These are phyloP conservation scores for Empidonax traillii DNA, from an alignment of 2,113 vertebrate genomes.

Conservation along the genomic window DNA sequence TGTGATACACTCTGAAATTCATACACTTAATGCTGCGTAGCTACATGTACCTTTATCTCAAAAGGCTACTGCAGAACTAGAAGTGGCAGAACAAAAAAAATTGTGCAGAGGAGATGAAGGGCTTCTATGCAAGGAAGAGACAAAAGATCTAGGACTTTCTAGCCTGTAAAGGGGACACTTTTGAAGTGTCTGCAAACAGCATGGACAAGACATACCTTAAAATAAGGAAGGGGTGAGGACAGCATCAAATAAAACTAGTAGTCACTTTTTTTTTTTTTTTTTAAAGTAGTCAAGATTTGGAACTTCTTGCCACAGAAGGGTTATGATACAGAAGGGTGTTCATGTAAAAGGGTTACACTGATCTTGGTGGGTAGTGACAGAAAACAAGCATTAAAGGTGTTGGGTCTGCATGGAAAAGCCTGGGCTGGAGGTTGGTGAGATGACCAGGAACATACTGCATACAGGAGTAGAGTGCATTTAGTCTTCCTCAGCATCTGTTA, in stretches of 20 bases:
- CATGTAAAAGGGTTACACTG: neutral
- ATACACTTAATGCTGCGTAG: neutral
- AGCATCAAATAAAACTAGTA: neutral
- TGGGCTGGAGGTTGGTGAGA: neutral
- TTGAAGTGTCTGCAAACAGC: neutral
- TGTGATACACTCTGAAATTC: neutral
- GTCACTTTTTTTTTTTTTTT: neutral
- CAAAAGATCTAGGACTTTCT: neutral
- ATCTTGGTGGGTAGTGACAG: neutral
- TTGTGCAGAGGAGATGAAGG: neutral
- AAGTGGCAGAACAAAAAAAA: neutral
- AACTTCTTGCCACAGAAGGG: neutral
- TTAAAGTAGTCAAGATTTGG: neutral
- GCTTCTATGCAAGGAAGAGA: neutral
- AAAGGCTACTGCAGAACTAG: neutral
- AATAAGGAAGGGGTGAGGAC: neutral
- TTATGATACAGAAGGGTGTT: neutral
- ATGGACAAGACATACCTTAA: neutral
- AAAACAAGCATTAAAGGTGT: neutral
- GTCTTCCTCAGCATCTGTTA: neutral
- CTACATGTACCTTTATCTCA: neutral
- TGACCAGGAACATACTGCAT: neutral
- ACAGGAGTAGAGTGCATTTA: neutral
- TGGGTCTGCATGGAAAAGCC: neutral
- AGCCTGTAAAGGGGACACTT: neutral